A percentile compares a stretch with the other conserved stretches of the same genome.
These are phyloP conservation scores for Rhodeus uyekii DNA, from an alignment of 2,797 vertebrate species.

Conservation along the genomic window DNA sequence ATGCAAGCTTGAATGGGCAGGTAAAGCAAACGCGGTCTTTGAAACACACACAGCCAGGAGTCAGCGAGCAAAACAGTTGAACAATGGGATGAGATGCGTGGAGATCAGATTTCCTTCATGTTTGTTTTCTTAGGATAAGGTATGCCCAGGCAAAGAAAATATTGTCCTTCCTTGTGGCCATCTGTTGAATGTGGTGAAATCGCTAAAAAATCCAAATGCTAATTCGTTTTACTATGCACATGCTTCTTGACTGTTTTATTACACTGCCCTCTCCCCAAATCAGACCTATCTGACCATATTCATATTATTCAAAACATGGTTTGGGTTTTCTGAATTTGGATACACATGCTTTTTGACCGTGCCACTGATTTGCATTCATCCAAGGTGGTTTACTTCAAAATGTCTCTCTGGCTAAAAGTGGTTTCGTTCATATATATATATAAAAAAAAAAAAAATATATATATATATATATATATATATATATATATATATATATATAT, in stretches of 20 bases:
- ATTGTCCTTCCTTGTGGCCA: constrained; percentile 71
- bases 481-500: too few relatives aligned
- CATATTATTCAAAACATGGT: constrained; percentile 44
- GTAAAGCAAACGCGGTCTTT: constrained; percentile 62
- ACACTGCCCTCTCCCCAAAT: constrained; percentile 18
- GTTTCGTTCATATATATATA: too few relatives aligned
- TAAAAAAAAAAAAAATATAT: too few relatives aligned
- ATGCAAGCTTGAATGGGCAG: constrained; percentile 58
- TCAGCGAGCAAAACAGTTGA: constrained; percentile 51
- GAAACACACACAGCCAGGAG: constrained; percentile 54
- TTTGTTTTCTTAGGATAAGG: constrained; percentile 82
- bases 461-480: too few relatives aligned
- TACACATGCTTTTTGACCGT: constrained; percentile 15
- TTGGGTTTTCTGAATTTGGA: constrained; percentile 25
- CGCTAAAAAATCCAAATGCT: constrained; percentile 62
- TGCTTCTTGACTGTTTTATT: constrained; percentile 35
- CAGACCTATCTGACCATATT: constrained; percentile 43
- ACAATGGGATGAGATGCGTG: constrained; percentile 74
- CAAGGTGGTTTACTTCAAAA: background rate
- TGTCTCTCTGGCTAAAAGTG: background rate
- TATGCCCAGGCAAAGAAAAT: constrained; percentile 78
- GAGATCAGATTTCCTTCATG: constrained; percentile 80
- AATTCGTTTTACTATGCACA: constrained; percentile 56
- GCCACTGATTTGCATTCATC: constrained; percentile 31
- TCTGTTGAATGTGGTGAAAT: constrained; percentile 72